phyloP scores from a whole-genome alignment of 2,113 vertebrate species.

The Nesogale talazaci region DNA sequence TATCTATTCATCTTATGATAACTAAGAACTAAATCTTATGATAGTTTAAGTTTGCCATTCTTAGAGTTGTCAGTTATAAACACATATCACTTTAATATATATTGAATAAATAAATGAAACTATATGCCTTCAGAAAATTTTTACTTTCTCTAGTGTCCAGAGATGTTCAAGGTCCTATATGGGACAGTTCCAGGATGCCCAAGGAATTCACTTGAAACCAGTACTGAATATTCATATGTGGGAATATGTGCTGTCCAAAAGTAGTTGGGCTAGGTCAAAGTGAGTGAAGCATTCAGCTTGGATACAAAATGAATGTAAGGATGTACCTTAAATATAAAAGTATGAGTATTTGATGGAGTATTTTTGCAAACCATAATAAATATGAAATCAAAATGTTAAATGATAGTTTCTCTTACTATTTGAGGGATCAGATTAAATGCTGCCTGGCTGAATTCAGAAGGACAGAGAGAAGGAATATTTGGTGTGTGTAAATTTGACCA shows the following conservation, averaged over 20 bases:
- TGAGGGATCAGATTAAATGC: not conserved
- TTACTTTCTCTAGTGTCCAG: not conserved
- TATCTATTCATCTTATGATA: too few relatives aligned
- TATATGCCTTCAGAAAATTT: not conserved
- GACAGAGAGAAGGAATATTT: not conserved
- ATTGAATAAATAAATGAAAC: not conserved
- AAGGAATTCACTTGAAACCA: too few relatives aligned
- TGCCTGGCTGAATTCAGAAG: not conserved
- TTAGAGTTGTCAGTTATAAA: not conserved
- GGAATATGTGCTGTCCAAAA: not conserved
- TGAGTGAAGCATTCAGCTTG: not conserved
- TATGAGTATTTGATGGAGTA: not conserved
- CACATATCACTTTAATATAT: not conserved
- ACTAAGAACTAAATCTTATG: conserved; percentile 26
- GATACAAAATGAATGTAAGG: not conserved
- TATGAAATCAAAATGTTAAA: not conserved
- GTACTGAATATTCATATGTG: too few relatives aligned
- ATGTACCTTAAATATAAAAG: not conserved
- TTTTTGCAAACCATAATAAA: conserved; percentile 8
- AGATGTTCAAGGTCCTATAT: not conserved
- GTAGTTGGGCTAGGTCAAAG: not conserved
- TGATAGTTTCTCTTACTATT: not conserved
- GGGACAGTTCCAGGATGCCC: too few relatives aligned
- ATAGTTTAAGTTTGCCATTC: not conserved
- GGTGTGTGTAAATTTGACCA: not conserved